Evolutionary conservation across 2,797 vertebrate genomes (phyloP), one percentile per base, ranked within the genome.

Genomic region (Acanthurus leucopareius): DNA sequence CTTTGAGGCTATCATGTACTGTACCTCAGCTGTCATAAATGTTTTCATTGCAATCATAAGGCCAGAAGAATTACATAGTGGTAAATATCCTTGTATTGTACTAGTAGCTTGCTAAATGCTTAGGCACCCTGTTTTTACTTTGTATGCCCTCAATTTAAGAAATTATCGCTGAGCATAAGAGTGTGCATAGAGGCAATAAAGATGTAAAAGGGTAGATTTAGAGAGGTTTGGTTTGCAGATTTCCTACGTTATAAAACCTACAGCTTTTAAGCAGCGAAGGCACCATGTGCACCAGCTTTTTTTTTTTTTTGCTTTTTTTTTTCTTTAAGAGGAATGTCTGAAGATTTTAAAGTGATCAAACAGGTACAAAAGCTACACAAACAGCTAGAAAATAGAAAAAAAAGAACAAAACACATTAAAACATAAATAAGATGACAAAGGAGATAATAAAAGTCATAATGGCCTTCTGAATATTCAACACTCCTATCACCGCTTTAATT

Each of bases 361-460:
- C 79, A 76, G 71, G 70, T 76, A 84, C 54, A 88, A 84, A 91
- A 90, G 84, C 85, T 85, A 89, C 72, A 87, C 83, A 86, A 89
- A 85, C 76, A 82, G 82, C 74, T 74, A 66, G 75, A 86, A 90
- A 80, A 35, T 35, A 35, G 32, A 78, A 86, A n/a, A 83, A 86
- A 88, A 83, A 64, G 49, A 58, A 91, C 73, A 82, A 88, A 87
- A 88, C 62, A 85, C 77, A 89, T 87, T 80, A 86, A 91, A 89
- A 93, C 85, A 92, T 92, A 93, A 93, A 93, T 92, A 86, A 90
- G 90, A 88, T 80, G 75, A 88, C 77, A 86, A 69, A 73, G 85
- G 76, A n/a, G 76, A 86, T 89, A 85, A 88, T 89, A 88, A 88
- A 88, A 88, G 79, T 91, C 85, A 70, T 86, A 90, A 87, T 91